Base-by-base conservation (phyloP, 2,113 vertebrate genomes). In the Phyllopteryx taeniolatus region DNA sequence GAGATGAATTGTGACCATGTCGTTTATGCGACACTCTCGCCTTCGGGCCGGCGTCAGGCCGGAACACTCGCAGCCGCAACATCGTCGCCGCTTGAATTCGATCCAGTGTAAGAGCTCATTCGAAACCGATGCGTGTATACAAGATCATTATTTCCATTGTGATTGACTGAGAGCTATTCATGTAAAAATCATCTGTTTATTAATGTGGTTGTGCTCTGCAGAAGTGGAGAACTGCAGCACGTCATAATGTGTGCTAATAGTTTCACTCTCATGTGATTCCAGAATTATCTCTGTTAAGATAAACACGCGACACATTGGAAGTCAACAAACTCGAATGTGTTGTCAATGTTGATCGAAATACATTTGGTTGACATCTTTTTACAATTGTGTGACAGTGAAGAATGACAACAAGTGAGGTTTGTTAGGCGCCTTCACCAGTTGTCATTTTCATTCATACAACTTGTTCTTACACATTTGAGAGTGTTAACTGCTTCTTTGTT, bases 1-100 rank as follows among this genome's bases (percentile, higher is more conserved):
- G 69, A 27, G 14, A 68, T 56, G 54, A 43, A 82, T 72, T 77
- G 46, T 64, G 20, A 74, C 27, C 11, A 17, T 35, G 14, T 13
- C 66, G 9, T 10, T 10, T 27, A 20, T 31, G 51, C 62, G n/a
- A 70, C 47, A 47, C 64, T 7, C 20, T 64, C 13, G 68, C 46
- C 49, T 20, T 66, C n/a, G 17, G 60, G 17, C 22, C 33, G 27
- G 17, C 47, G 14, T 3, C 44, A 61, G 43, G 57, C 62, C n/a
- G 66, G 42, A 67, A 47, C 44, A 57, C 13, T 17, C 66, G n/a
- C 42, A 42, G 46, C 47, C 72, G 69, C 60, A 69, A 13, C n/a
- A n/a, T 56, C 10, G 22, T 9, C 20, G 22, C 19, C n/a, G 22
- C 54, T 2, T 59, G n/a, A 22, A 31, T 51, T 20, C 7, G 17